Base-by-base conservation (phyloP, 2,797 vertebrate genomes). In the Orestias chungarensis region DNA sequence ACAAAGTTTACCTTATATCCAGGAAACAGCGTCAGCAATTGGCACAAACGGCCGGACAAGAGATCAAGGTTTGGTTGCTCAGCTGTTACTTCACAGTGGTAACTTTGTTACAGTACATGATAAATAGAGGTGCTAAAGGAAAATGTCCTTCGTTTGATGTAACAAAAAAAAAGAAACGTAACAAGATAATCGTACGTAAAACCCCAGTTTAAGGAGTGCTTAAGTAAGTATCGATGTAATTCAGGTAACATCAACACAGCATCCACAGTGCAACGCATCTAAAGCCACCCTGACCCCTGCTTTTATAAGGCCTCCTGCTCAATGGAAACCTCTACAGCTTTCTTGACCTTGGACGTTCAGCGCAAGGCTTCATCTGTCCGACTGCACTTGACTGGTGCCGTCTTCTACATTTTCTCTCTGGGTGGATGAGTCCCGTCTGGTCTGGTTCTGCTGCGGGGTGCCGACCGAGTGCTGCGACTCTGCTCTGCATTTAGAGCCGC, bases 251-350 rank as follows among this genome's bases (percentile, higher is more conserved):
- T 73, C 57, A 64, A 44, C 67, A 74, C 62, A 82, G 55, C 84
- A 82, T 35, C 49, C 46, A 84, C 70, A 87, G 83, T 76, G 80
- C 81, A 76, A 70, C 33, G 31, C 75, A 69, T 70, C 80, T 82
- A 81, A 82, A 88, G 78, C 73, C 64, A 71, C 73, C 52, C 42
- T 38, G 43, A 35, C 71, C 74, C 67, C 73, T 72, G 47, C 25
- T 68, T 57, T 80, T 70, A 79, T 68, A 72, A 83, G 76, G 73
- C 59, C 68, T 35, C 18, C n/a, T 42, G 40, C 79, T 40, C 59
- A 8, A 23, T 18, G 18, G 66, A 64, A 61, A 67, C 55, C 61
- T 54, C 40, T 31, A 17, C 40, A 7, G 0, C n/a, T 65, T 43
- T 31, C 31, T 59, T 23, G 17, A 59, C 55, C 55, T 66, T 15